phyloP scores from a whole-genome alignment of 2,888 invertebrate genomes.

The Rhorus exstirpatorius region DNA sequence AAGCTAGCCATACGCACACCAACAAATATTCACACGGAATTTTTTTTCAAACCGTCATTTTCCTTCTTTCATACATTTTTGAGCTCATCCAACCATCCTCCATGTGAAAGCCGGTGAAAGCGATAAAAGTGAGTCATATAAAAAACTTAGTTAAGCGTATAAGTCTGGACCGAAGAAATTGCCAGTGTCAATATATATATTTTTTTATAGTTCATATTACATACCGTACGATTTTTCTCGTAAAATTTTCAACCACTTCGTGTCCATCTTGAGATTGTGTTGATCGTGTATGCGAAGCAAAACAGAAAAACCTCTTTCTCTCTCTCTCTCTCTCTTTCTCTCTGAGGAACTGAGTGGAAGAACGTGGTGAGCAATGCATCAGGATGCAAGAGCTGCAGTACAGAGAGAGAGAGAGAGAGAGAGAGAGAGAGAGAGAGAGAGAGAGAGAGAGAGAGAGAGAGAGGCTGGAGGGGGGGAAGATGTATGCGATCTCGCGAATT shows the following conservation, averaged over 20 bases:
- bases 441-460: constrained; percentile 12
- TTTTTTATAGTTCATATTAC: constrained; percentile 9
- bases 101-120: not conserved
- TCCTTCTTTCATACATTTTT: no score
- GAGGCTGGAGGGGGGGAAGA: not conserved
- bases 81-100: no score
- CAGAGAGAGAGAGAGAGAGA: not conserved
- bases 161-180: constrained; percentile 13
- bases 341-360: constrained; percentile 20
- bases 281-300: constrained; percentile 42
- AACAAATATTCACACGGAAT: no score
- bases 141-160: not conserved
- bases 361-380: constrained; percentile 17
- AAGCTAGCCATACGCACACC: no score
- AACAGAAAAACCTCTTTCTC: constrained; percentile 21
- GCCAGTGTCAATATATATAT: not conserved
- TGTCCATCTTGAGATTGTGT: constrained; percentile 51
- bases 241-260: constrained; percentile 38
- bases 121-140: constrained; percentile 9
- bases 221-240: constrained; percentile 32
- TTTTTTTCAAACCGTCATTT: no score
- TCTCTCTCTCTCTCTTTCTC: not conserved
- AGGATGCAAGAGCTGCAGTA: constrained; percentile 30
- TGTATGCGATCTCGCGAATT: constrained; percentile 65
- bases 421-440: constrained; percentile 5